phyloP scores from a whole-genome alignment of 2,113 vertebrate species.

The Chloropsis cyanopogon region DNA sequence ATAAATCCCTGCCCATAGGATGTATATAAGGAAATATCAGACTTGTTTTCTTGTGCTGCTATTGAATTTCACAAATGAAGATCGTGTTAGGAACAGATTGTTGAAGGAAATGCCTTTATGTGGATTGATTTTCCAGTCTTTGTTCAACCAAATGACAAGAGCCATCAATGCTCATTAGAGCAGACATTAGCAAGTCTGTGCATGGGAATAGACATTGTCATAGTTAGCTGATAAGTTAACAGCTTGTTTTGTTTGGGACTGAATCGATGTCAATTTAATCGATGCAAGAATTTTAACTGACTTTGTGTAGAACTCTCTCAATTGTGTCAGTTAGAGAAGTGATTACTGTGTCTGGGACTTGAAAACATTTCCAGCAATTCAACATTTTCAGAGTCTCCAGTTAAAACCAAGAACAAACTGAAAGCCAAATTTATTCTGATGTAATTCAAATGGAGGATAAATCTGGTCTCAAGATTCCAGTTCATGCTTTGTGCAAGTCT shows the following conservation, averaged over 20 bases:
- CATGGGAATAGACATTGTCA: background rate
- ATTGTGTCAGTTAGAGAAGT: background rate
- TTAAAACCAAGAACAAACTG: constrained; percentile 23
- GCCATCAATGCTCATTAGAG: background rate
- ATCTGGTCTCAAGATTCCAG: constrained; percentile 27
- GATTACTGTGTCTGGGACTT: background rate
- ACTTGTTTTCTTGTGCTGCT: background rate
- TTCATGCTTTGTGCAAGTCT: background rate
- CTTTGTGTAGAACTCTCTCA: background rate
- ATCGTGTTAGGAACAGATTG: background rate
- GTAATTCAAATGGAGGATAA: constrained; percentile 19
- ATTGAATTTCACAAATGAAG: background rate
- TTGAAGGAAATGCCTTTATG: background rate
- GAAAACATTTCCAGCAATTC: constrained; percentile 37
- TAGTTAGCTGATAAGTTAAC: background rate
- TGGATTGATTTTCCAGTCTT: background rate
- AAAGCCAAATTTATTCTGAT: constrained; percentile 43
- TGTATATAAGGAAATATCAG: background rate
- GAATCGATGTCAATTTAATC: background rate
- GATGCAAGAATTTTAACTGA: background rate
- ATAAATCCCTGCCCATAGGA: background rate
- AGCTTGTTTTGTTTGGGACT: background rate
- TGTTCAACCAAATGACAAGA: background rate
- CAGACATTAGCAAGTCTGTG: background rate
- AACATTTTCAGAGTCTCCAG: background rate